Percentiles rank a stretch among this genome's conserved stretches.
Conservation (phyloP, 30 jellyfish, hydroid and myxozoan genomes). For the Mastigias papua region DNA sequence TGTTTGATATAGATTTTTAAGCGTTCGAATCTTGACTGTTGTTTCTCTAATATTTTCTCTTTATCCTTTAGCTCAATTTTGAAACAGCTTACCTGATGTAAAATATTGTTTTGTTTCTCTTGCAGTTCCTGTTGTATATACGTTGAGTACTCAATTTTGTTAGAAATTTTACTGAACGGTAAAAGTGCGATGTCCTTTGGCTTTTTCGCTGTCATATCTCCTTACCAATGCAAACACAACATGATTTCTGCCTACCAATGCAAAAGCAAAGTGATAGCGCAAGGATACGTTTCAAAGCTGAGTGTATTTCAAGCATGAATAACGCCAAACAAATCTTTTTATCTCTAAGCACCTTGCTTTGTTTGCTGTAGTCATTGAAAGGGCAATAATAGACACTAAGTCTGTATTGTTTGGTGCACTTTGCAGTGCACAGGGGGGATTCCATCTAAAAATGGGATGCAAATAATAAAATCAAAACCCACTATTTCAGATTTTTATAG, state of each 20-base stretch:
- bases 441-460: too few species aligned
- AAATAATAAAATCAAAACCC: too few species aligned
- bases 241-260: too few species aligned
- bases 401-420: background rate
- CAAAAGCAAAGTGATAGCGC: background rate
- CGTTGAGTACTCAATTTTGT: background rate
- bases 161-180: background rate
- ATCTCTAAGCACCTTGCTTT: too few species aligned
- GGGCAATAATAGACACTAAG: too few species aligned
- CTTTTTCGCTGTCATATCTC: background rate
- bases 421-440: background rate
- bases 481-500: too few species aligned
- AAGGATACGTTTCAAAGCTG: background rate
- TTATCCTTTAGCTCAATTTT: conserved; percentile 17
- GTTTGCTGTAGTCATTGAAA: too few species aligned
- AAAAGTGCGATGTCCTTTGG: background rate
- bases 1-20: conserved; percentile 44
- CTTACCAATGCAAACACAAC: background rate
- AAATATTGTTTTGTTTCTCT: background rate
- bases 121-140: background rate
- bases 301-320: background rate
- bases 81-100: background rate
- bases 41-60: conserved; percentile 42
- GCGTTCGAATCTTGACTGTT: conserved; percentile 28
- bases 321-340: background rate